These are phyloP conservation scores for Cheilosia grossa DNA, from an alignment of 2,888 invertebrate species.

Conservation along the genomic window DNA sequence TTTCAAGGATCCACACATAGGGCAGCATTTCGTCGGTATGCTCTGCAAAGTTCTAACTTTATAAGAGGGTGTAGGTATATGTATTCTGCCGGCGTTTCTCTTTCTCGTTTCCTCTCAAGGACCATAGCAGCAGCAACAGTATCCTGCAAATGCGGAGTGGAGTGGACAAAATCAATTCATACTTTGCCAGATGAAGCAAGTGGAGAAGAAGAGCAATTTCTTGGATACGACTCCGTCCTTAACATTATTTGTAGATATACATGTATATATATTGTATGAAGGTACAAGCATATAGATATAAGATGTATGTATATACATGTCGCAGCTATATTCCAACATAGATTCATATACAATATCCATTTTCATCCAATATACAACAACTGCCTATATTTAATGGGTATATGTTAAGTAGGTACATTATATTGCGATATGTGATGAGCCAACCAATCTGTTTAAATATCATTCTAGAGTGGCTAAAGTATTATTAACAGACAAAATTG, in stretches of 20 bases:
- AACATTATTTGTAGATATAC: conserved; percentile 18
- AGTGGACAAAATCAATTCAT: conserved; percentile 75
- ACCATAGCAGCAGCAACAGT: conserved; percentile 69
- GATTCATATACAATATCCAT: conserved; percentile 1
- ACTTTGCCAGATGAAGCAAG: conserved; percentile 70
- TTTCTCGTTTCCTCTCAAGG: conserved; percentile 69
- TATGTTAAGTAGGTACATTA: background rate
- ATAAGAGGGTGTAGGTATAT: conserved; percentile 65
- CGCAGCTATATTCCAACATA: background rate
- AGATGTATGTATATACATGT: conserved; percentile 7
- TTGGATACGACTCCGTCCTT: conserved; percentile 61
- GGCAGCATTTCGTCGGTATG: conserved; percentile 71
- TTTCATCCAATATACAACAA: background rate
- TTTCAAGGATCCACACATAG: conserved; percentile 74
- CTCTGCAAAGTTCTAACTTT: conserved; percentile 72
- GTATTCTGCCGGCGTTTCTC: conserved; percentile 57
- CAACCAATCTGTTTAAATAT: conserved; percentile 16
- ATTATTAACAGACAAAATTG: background rate
- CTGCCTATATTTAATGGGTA: conserved; percentile 17
- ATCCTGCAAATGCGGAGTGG: conserved; percentile 72
- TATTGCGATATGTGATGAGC: background rate
- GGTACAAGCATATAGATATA: background rate
- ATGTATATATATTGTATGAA: background rate
- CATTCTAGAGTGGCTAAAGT: background rate
- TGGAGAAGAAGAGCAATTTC: conserved; percentile 57